Evolutionary conservation across 2,797 vertebrate genomes (phyloP).

Genomic region (Rhinogobio ventralis): DNA sequence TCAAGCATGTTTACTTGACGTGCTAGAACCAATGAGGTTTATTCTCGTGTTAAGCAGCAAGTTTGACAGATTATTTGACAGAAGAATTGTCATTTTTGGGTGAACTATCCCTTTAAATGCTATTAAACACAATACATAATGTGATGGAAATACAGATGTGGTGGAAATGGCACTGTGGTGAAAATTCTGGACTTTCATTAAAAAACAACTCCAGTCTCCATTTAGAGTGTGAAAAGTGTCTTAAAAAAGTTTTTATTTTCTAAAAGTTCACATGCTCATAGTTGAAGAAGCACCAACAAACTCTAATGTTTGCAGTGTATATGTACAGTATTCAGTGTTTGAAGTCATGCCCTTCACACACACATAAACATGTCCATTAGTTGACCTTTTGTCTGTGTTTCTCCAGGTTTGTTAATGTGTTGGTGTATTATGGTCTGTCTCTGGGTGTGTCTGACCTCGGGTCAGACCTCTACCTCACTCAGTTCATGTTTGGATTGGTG

Average conservation of each 20-base stretch:
- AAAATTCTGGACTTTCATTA: background rate
- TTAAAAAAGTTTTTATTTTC: background rate
- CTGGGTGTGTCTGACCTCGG: constrained; percentile 86
- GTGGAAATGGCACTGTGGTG: background rate
- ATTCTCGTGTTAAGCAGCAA: too few relatives aligned
- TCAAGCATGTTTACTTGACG: too few relatives aligned
- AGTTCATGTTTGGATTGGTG: constrained; percentile 86
- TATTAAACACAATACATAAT: background rate
- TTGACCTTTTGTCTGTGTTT: constrained; percentile 10
- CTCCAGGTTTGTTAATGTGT: constrained; percentile 84
- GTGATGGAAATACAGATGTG: background rate
- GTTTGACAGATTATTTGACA: too few relatives aligned
- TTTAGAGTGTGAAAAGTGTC: background rate
- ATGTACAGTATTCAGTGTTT: background rate
- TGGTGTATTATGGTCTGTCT: constrained; percentile 88
- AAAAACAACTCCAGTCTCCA: background rate
- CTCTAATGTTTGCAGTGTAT: background rate
- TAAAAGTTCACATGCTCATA: background rate
- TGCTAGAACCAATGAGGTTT: too few relatives aligned
- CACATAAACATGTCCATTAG: background rate
- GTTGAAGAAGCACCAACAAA: background rate
- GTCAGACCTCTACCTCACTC: constrained; percentile 86
- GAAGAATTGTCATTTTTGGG: too few relatives aligned
- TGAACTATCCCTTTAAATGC: background rate
- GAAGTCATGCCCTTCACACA: background rate